Evolutionary conservation across 2,888 invertebrate genomes (phyloP), one percentile per base, ranked within the genome.

Genomic region (Troides oblongomaculatus): DNA sequence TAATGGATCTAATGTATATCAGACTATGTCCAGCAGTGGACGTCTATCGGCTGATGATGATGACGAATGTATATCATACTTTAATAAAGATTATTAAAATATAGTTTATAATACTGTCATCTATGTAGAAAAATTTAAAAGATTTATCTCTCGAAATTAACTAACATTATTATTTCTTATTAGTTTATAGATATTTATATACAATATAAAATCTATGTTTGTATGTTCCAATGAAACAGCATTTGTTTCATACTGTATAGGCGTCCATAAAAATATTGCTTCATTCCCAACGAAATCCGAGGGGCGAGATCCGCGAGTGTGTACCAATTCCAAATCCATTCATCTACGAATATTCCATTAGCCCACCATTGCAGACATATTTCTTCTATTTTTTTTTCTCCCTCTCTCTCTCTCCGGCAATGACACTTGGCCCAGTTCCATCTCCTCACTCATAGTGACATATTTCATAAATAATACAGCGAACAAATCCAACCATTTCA

Each of bases 301-400:
- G 63, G 61, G 67, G 12, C 14, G 14, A 14, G 63, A 64, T 58
- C 30, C 57, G 59, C 62, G 57, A 62, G 39, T 58, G 63, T 67
- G 60, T 66, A 64, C 71, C 74, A 74, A 74, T 76, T 77, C 76
- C 71, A 74, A 78, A 79, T 79, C 74, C 74, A 77, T 79, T 78
- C 73, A 77, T 75, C 73, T 72, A 74, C 76, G 74, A 78, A 78
- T 80, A 81, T 83, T 82, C 79, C 79, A 82, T 82, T 75, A 76
- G 77, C 64, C 68, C 69, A 64, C 50, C 63, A 36, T 68, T 72
- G 70, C 57, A 59, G 69, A 63, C 63, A 64, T 71, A 69, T 66
- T 71, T 71, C 69, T 67, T 66, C 46, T 53, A 46, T 46, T 46
- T 46, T 46, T 46, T 46, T 46, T 46, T 46, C 39, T 17, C 30